Evolutionary conservation across 2,797 vertebrate species (phyloP).

Genomic region (Falco berigora): DNA sequence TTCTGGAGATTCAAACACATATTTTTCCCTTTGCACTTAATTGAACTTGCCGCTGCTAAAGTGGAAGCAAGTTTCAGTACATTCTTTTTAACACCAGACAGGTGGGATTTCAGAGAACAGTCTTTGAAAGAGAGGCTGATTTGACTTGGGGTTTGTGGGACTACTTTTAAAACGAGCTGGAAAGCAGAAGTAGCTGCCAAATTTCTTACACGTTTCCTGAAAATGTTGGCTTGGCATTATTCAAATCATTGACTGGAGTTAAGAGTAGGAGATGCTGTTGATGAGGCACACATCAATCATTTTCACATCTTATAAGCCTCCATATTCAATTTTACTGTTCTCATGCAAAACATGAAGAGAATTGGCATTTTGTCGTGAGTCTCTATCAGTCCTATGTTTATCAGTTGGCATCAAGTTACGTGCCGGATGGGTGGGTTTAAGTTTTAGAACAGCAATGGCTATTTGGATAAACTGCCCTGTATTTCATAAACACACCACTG

Average conservation of each 20-base stretch:
- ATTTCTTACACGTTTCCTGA: background rate
- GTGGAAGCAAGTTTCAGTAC: background rate
- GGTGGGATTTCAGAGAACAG: background rate
- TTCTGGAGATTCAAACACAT: background rate
- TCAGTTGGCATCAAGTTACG: slow-evolving; percentile 47
- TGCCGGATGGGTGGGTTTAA: slow-evolving; percentile 64
- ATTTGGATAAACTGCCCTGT: slow-evolving; percentile 45
- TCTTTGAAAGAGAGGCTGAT: background rate
- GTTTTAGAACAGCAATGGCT: slow-evolving; percentile 44
- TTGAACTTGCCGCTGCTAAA: background rate
- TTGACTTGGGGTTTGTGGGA: background rate
- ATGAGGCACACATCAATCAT: slow-evolving; percentile 45
- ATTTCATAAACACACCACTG: slow-evolving; percentile 5
- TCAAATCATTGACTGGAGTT: slow-evolving; percentile 15
- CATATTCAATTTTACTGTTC: background rate
- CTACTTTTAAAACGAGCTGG: background rate
- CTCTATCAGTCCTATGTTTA: background rate
- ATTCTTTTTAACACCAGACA: background rate
- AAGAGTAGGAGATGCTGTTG: background rate
- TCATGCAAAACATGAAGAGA: slow-evolving; percentile 16
- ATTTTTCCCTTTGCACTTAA: background rate
- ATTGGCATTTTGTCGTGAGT: slow-evolving; percentile 31
- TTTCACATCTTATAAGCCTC: slow-evolving; percentile 19
- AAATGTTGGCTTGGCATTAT: slow-evolving; percentile 25
- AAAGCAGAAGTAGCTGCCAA: background rate